Evolutionary conservation across 2,888 invertebrate species (phyloP), one percentile per base, ranked within the genome.

Genomic region (Drosophila multiciliata): DNA sequence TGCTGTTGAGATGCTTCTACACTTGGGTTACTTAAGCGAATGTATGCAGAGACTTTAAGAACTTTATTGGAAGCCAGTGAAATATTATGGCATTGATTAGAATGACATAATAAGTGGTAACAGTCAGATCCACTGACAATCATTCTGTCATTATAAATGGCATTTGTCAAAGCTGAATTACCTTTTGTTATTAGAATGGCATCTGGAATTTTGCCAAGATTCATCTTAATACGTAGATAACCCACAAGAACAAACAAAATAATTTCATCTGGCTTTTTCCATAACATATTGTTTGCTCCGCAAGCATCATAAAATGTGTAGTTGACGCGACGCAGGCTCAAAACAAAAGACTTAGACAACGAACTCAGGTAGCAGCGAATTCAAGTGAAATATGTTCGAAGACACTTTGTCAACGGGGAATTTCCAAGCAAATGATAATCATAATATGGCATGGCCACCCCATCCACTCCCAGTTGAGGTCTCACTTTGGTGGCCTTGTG

Each of bases 271-370:
- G 15, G 20, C 42, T 17, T n/a, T 4, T 29, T 50, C 15, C 40
- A 63, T 35, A 45, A n/a, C 20, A 33, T 26, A 54, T 67, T 67
- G 17, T 49, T 7, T 57, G 40, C 6, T 12, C 12, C 23, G 12
- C 50, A 40, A 53, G 38, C 69, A 66, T 38, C 20, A 38, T 40
- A 33, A 29, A 33, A 61, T 1, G 23, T 45, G 38, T 17, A 12
- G 32, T 57, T 35, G 52, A 48, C 1, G 36, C 20, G 12, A 17
- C 23, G 33, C 72, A 55, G 45, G 62, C 66, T 26, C 36, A 48
- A 61, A 81, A 82, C 85, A 80, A 90, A 91, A 89, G 88, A 90
- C 90, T 90, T 69, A 85, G 82, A 78, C 76, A 85, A 83, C 87
- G 63, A 88, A 91, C 90, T 80, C 85, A 85, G 85, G 85, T 85